Evolutionary conservation across 2,888 invertebrate genomes (phyloP).

Genomic region (Morpho deidamia): DNA sequence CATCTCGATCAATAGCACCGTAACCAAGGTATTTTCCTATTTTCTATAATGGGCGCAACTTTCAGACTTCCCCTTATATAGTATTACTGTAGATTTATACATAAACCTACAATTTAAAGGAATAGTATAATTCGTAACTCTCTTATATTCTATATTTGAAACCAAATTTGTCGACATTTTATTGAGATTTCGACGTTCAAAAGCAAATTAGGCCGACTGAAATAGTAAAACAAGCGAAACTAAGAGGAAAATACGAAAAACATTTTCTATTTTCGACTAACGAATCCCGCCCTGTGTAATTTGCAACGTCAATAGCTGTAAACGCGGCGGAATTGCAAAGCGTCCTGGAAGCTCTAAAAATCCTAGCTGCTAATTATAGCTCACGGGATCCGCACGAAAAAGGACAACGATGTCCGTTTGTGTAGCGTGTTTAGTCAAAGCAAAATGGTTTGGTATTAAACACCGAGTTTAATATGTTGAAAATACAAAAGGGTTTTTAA

Average conservation of each 20-base stretch:
- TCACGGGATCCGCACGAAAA: background rate
- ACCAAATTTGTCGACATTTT: too few relatives aligned
- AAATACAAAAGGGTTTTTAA: too few relatives aligned
- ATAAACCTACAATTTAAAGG: too few relatives aligned
- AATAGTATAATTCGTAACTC: too few relatives aligned
- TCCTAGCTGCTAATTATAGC: slow-evolving; percentile 8
- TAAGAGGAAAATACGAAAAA: slow-evolving; percentile 8
- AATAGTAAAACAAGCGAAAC: background rate
- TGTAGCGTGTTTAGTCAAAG: background rate
- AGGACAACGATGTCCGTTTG: background rate
- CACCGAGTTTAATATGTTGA: background rate
- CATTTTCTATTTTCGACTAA: slow-evolving; percentile 11
- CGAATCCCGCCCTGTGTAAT: slow-evolving; percentile 9
- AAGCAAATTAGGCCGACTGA: background rate
- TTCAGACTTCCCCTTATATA: too few relatives aligned
- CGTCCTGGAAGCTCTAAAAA: slow-evolving; percentile 4
- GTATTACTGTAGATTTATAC: too few relatives aligned
- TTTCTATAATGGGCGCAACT: too few relatives aligned
- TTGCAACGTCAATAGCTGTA: slow-evolving; percentile 11
- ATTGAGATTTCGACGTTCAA: background rate
- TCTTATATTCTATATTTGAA: too few relatives aligned
- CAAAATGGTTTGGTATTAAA: background rate
- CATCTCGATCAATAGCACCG: slow-evolving; percentile 8
- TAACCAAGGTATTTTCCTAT: background rate
- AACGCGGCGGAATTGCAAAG: slow-evolving; percentile 4